Evolutionary conservation across 2,113 vertebrate genomes (phyloP).

Genomic region (Gyps fulvus): DNA sequence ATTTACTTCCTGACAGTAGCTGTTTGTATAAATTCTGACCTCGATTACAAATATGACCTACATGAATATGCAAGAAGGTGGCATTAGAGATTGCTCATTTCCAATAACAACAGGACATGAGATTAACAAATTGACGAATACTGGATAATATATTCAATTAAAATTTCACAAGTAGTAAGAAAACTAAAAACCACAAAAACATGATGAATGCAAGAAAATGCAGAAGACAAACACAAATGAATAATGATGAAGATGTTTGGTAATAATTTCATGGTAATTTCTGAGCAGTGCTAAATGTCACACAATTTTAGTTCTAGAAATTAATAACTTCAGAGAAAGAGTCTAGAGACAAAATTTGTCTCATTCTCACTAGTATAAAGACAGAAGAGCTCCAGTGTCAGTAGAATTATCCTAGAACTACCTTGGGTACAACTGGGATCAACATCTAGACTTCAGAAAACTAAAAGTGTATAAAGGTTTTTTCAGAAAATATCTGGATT

Average conservation of each 20-base stretch:
- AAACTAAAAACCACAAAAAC: not conserved
- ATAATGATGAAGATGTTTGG: not conserved
- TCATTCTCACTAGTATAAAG: not conserved
- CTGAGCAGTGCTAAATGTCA: not conserved
- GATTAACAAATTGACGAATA: conserved; percentile 24
- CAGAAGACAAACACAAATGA: not conserved
- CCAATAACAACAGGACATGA: not conserved
- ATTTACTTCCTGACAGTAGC: not conserved
- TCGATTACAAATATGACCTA: conserved; percentile 1
- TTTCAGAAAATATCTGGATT: not conserved
- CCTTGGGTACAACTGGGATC: not conserved
- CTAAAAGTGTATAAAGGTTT: not conserved
- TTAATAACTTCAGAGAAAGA: not conserved
- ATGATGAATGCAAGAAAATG: not conserved
- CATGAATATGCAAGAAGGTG: not conserved
- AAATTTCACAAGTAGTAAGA: conserved; percentile 6
- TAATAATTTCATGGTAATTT: not conserved
- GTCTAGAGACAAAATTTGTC: not conserved
- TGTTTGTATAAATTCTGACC: conserved; percentile 24
- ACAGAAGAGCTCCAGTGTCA: not conserved
- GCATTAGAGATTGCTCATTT: conserved; percentile 29
- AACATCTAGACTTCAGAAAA: not conserved
- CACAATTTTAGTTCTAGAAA: not conserved
- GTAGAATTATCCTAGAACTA: not conserved
- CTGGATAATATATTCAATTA: not conserved